phyloP scores from a whole-genome alignment of 2,797 vertebrate genomes.

The Lagocephalus sceleratus region DNA sequence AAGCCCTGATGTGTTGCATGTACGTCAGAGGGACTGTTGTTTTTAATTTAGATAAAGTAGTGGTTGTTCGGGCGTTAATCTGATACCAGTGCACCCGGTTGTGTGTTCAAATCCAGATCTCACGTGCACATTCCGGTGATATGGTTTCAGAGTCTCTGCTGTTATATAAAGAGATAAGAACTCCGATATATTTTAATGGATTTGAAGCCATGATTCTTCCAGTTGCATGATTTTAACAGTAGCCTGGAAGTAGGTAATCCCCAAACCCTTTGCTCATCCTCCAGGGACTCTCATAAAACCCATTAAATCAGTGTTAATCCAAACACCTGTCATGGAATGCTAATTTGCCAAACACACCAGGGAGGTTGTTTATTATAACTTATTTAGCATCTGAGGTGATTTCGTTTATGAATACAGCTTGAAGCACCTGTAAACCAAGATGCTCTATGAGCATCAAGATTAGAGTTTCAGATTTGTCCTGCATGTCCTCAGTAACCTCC shows the following conservation, averaged over 20 bases:
- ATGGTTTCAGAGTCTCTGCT: constrained; percentile 11
- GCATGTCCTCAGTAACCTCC: constrained; percentile 42
- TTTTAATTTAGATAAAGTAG: no score
- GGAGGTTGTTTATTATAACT: constrained; percentile 39
- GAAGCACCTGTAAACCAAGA: constrained; percentile 8
- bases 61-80: no score
- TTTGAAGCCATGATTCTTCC: constrained; percentile 37
- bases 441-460: constrained; percentile 4
- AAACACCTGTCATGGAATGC: constrained; percentile 62
- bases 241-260: constrained; percentile 51
- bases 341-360: constrained; percentile 48
- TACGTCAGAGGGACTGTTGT: no score
- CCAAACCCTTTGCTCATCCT: constrained; percentile 49
- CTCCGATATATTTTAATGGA: constrained; percentile 36
- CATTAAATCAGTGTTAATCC: constrained; percentile 62
- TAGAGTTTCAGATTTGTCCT: constrained; percentile 20
- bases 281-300: constrained; percentile 49
- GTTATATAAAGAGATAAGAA: constrained; percentile 23
- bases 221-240: constrained; percentile 39
- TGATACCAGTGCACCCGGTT: no score
- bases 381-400: constrained; percentile 38
- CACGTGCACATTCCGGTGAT: constrained; percentile 9
- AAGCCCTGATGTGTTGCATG: no score
- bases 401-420: constrained; percentile 12
- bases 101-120: neutral